Percentiles rank a stretch among this genome's conserved stretches.
Conservation (phyloP, 2,797 vertebrate genomes). For the Tokudaia muenninki region DNA sequence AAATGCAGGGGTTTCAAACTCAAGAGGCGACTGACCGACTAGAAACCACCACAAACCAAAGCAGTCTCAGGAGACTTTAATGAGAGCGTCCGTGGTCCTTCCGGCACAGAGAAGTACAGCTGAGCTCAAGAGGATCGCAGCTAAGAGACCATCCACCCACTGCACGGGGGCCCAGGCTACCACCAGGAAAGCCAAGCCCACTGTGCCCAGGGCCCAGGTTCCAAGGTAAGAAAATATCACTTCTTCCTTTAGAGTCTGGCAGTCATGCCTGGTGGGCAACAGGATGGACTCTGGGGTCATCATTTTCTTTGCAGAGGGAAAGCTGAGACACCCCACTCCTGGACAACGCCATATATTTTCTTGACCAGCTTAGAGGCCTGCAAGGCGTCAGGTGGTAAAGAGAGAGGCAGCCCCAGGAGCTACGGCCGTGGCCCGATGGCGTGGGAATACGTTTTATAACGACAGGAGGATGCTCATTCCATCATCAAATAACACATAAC, state of each 20-base stretch:
- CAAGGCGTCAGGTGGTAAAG: conserved; percentile 85
- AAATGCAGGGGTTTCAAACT: neutral
- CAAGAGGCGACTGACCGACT: too few relatives aligned
- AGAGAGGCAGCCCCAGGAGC: conserved; percentile 53
- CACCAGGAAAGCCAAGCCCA: neutral
- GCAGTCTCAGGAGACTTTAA: conserved; percentile 73
- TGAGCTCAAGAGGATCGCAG: neutral
- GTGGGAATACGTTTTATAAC: conserved; percentile 74
- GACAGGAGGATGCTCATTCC: conserved; percentile 75
- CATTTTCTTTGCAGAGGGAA: conserved; percentile 23
- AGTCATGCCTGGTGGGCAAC: neutral
- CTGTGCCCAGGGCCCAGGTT: neutral
- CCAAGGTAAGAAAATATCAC: neutral
- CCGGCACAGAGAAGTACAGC: neutral
- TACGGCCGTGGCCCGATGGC: conserved; percentile 85
- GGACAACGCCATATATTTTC: conserved; percentile 56
- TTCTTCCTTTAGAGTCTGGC: neutral
- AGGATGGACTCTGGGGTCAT: neutral
- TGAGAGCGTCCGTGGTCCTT: conserved; percentile 37
- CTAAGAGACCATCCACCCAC: neutral
- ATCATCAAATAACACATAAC: conserved; percentile 79
- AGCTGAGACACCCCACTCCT: neutral
- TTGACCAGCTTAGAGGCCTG: conserved; percentile 90
- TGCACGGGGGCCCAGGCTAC: neutral
- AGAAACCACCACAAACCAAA: conserved; percentile 13